phyloP scores from a whole-genome alignment of 1,140 invertebrate species.

The Antheraea mylitta region DNA sequence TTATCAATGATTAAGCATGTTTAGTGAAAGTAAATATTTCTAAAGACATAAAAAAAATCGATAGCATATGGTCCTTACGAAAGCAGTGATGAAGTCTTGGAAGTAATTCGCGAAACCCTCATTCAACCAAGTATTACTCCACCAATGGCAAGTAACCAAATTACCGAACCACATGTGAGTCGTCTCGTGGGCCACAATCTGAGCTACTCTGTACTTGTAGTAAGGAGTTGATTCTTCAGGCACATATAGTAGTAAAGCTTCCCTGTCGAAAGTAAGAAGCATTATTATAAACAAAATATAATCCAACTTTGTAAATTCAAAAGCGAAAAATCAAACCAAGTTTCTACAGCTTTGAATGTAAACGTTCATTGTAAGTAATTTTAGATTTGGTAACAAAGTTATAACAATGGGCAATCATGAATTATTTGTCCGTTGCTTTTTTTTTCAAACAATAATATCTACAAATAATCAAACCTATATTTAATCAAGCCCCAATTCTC shows the following conservation, averaged over 20 bases:
- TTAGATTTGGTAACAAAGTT: too few relatives aligned
- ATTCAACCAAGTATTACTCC: constrained; percentile 85
- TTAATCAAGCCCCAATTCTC: constrained; percentile 87
- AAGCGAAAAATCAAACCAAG: too few relatives aligned
- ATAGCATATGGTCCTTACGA: constrained; percentile 32
- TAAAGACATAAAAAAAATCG: too few relatives aligned
- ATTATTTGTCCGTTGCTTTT: too few relatives aligned
- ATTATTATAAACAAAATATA: not conserved
- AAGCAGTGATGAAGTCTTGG: constrained; percentile 78
- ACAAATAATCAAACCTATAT: constrained; percentile 64
- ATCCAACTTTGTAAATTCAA: too few relatives aligned
- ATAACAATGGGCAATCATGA: too few relatives aligned
- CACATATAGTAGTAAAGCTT: constrained; percentile 49
- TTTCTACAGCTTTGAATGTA: too few relatives aligned
- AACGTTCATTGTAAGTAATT: too few relatives aligned
- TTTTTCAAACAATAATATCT: not conserved
- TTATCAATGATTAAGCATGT: too few relatives aligned
- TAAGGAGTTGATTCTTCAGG: constrained; percentile 52
- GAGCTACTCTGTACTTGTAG: constrained; percentile 72
- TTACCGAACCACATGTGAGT: constrained; percentile 85
- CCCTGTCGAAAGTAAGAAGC: constrained; percentile 28
- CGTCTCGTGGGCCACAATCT: constrained; percentile 82
- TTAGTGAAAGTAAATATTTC: too few relatives aligned
- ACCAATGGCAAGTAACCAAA: constrained; percentile 85
- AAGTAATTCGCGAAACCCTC: constrained; percentile 87